Conservation (phyloP, 2,113 vertebrate genomes). For the Marmota flaviventris region DNA sequence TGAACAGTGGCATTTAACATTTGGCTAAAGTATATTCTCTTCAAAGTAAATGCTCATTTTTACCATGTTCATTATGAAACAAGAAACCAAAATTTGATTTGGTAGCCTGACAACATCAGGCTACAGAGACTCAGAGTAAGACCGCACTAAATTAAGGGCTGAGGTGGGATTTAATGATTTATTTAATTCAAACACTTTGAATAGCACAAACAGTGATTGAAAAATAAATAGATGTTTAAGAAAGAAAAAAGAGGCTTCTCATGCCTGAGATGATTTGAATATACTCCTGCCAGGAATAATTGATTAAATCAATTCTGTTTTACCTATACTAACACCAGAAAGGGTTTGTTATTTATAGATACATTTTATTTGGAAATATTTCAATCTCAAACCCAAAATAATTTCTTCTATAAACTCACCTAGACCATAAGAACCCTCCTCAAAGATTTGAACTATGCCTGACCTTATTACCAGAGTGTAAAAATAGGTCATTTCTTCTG, state of each 20-base stretch:
- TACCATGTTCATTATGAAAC: neutral
- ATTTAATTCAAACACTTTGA: conserved; percentile 53
- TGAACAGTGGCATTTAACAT: conserved; percentile 63
- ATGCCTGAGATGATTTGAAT: conserved; percentile 43
- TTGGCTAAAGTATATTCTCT: conserved; percentile 17
- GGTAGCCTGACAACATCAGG: neutral
- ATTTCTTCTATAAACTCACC: neutral
- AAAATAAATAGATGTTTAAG: conserved; percentile 38
- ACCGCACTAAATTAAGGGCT: neutral
- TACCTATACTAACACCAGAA: conserved; percentile 37
- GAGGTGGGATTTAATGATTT: conserved; percentile 17
- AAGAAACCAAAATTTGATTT: neutral
- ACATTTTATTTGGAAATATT: conserved; percentile 36
- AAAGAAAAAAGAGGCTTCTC: neutral
- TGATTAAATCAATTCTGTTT: neutral
- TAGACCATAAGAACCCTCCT: neutral
- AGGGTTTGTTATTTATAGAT: neutral
- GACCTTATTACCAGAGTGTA: neutral
- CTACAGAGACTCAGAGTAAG: neutral
- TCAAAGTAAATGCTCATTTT: conserved; percentile 38
- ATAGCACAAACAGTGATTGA: conserved; percentile 23
- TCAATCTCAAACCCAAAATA: neutral
- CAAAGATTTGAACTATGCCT: conserved; percentile 34
- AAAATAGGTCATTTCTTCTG: conserved; percentile 7
- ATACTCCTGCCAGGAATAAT: neutral